These are phyloP conservation scores for Rhodeus uyekii DNA, from an alignment of 2,797 vertebrate species.

Conservation along the genomic window DNA sequence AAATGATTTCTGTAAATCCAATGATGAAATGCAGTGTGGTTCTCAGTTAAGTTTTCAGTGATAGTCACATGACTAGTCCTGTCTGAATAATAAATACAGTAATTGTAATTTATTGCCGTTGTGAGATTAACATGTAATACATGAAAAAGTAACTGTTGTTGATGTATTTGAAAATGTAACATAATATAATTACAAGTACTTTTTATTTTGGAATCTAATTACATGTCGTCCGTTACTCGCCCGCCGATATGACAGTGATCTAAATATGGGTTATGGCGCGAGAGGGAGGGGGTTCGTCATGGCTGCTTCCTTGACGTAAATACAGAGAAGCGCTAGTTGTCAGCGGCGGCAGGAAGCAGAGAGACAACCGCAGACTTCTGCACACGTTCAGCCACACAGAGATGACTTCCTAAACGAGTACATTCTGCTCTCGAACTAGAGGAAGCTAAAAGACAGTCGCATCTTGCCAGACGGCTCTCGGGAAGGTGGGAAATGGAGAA, in stretches of 20 bases:
- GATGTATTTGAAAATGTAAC: no score
- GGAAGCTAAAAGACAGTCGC: constrained; percentile 32
- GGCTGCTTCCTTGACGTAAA: constrained; percentile 36
- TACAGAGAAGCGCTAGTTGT: constrained; percentile 49
- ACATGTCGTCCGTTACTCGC: not conserved
- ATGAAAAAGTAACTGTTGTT: no score
- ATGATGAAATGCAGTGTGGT: not conserved
- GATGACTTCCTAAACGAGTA: constrained; percentile 49
- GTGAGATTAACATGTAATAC: not conserved
- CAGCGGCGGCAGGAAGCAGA: constrained; percentile 53
- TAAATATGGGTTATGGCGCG: constrained; percentile 43
- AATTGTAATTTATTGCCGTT: not conserved
- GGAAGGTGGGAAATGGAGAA: constrained; percentile 63
- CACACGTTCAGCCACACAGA: not conserved
- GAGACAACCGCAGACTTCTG: constrained; percentile 35
- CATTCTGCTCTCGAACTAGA: not conserved
- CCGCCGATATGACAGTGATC: not conserved
- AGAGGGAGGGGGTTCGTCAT: constrained; percentile 23
- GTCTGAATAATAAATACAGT: no score
- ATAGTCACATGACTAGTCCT: not conserved
- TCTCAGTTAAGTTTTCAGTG: not conserved
- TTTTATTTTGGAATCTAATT: not conserved
- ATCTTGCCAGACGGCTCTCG: constrained; percentile 26
- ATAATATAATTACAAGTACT: no score
- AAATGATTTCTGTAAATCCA: not conserved